A percentile compares a stretch with the other conserved stretches of the same genome.
Conservation (phyloP, 1,140 invertebrate species). For the Neodiprion fabricii region DNA sequence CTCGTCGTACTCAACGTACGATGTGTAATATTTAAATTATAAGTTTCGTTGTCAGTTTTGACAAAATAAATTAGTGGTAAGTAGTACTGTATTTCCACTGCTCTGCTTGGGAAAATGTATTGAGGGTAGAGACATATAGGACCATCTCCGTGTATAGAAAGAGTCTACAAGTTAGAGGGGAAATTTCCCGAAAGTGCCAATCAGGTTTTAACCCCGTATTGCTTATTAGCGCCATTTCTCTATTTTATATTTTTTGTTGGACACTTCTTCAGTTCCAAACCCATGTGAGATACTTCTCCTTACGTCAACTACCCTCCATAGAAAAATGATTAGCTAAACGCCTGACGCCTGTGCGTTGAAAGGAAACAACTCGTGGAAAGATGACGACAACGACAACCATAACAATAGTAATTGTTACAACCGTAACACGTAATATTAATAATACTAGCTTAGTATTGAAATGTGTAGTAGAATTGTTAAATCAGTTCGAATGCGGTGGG, state of each 20-base stretch:
- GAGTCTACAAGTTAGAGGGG: too few relatives aligned
- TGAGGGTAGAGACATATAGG: too few relatives aligned
- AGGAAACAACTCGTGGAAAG: background rate
- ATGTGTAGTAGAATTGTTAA: background rate
- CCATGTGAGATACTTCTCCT: too few relatives aligned
- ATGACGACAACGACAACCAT: background rate
- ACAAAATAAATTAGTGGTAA: background rate
- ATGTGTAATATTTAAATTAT: too few relatives aligned
- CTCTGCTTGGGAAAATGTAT: background rate
- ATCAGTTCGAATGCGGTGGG: background rate
- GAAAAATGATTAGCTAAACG: background rate
- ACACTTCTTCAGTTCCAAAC: too few relatives aligned
- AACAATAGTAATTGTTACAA: background rate
- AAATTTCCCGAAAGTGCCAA: too few relatives aligned
- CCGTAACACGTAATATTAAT: background rate
- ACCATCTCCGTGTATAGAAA: too few relatives aligned
- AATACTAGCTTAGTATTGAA: background rate
- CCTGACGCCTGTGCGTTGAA: too few relatives aligned
- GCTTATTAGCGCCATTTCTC: too few relatives aligned
- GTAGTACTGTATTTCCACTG: constrained; percentile 2
- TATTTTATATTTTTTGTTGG: too few relatives aligned
- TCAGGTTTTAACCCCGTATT: too few relatives aligned
- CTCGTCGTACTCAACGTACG: background rate
- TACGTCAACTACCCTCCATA: too few relatives aligned
- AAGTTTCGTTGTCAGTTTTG: background rate